Base-by-base conservation (phyloP, 2,797 vertebrate genomes). In the Semaprochilodus insignis region DNA sequence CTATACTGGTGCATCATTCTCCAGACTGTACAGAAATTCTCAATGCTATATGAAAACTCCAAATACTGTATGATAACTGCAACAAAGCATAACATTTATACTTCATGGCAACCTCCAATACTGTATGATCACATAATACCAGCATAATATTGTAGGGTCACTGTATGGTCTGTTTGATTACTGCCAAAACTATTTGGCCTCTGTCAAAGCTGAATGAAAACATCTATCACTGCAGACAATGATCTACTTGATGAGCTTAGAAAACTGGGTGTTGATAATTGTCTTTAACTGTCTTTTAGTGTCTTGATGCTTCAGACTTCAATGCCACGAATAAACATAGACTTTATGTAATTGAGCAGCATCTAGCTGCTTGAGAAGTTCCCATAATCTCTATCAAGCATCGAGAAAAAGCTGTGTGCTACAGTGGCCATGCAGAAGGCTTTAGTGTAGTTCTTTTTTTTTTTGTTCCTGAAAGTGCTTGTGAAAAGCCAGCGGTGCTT, bases 401-500 rank as follows among this genome's bases (percentile, higher is more conserved):
- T 25, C 27, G 25, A 63, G 65, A 65, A 19, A 27, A 65, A 65
- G 27, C 31, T 19, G 31, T 19, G 16, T 31, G 27, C 62, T 34
- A 15, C 21, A 34, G 15, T 66, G 17, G 16, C 8, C 7, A 10
- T 66, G 16, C 17, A 36, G 63, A 10, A 2, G 25, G 60, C 65
- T 66, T 66, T 21, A 57, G 54, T 48, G 8, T 11, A 48, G 44
- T 48, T 48, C 11, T 48, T 44, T 44, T 62, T 25, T 62, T 57
- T 57, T 36, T 19, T 25, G 15, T 15, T 6, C 11, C n/a, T 31
- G 36, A 27, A 73, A 40, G 25, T 74, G 25, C 34, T 75, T 63
- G 72, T 21, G 15, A 48, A 82, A 77, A 70, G 34, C 44, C 71
- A 54, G 52, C 36, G 62, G 59, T 79, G 10, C 52, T 44, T 81